Conservation (phyloP, 2,888 invertebrate species). For the Eristalis tenax region DNA sequence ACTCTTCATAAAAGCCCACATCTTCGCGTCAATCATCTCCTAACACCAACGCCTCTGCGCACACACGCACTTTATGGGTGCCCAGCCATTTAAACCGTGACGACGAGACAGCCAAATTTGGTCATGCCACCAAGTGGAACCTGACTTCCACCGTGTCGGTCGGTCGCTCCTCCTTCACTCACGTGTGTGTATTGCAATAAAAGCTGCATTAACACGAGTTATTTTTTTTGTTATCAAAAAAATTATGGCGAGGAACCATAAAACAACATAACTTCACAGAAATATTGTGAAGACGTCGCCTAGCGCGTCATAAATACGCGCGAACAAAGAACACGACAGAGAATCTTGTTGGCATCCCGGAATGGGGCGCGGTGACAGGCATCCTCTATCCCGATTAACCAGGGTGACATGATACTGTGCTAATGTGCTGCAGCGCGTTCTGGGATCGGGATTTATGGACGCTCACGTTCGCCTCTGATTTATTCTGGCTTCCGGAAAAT, state of each 20-base stretch:
- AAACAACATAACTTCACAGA: constrained; percentile 37
- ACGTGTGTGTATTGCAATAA: constrained; percentile 49
- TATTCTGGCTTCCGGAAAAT: constrained; percentile 33
- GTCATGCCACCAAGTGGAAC: constrained; percentile 34
- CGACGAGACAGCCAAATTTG: constrained; percentile 26
- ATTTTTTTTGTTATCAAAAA: constrained; percentile 39
- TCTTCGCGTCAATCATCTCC: background rate
- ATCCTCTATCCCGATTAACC: constrained; percentile 49
- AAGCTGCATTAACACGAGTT: constrained; percentile 59
- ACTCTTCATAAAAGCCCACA: constrained; percentile 1
- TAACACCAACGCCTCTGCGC: background rate
- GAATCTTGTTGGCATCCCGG: constrained; percentile 7
- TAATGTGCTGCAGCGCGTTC: constrained; percentile 54
- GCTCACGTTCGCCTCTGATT: constrained; percentile 50
- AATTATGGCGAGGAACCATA: constrained; percentile 45
- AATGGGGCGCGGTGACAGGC: constrained; percentile 3
- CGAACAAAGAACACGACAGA: background rate
- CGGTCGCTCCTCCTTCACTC: constrained; percentile 5
- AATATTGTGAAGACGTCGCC: constrained; percentile 52
- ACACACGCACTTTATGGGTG: constrained; percentile 9
- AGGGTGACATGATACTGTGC: constrained; percentile 59
- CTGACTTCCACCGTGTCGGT: background rate
- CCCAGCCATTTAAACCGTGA: constrained; percentile 33
- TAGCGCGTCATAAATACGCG: constrained; percentile 53
- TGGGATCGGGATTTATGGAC: constrained; percentile 47